phyloP scores from a whole-genome alignment of 2,888 invertebrate species.

The Pyrrhosoma nymphula region DNA sequence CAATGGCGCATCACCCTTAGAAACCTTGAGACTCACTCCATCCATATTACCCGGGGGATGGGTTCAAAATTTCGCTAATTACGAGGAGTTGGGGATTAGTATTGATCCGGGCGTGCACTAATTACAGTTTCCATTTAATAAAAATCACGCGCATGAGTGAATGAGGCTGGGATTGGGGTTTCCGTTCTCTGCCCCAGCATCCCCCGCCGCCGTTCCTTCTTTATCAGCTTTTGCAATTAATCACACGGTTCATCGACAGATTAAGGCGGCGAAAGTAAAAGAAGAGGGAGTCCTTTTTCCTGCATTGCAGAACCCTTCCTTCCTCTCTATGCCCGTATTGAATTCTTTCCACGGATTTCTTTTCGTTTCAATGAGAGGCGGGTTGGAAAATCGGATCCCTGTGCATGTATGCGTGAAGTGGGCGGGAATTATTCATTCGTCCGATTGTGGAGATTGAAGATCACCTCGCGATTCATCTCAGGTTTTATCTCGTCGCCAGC shows the following conservation, averaged over 20 bases:
- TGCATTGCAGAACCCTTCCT: neutral
- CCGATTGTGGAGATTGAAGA: neutral
- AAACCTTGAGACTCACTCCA: neutral
- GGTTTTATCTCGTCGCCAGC: neutral
- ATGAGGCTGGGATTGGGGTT: slow-evolving; percentile 20
- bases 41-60: neutral
- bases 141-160: slow-evolving; percentile 50
- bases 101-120: slow-evolving; percentile 30
- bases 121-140: slow-evolving; percentile 62
- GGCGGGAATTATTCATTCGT: neutral
- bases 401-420: slow-evolving; percentile 8
- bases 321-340: neutral
- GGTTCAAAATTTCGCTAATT: slow-evolving; percentile 57
- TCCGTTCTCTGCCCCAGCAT: neutral
- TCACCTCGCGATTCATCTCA: slow-evolving; percentile 1
- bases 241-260: slow-evolving; percentile 43
- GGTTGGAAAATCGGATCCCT: neutral
- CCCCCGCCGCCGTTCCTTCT: neutral
- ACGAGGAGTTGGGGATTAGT: slow-evolving; percentile 26
- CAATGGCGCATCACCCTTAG: neutral
- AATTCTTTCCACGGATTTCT: neutral
- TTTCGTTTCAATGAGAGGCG: neutral
- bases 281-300: neutral
- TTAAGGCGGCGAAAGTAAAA: neutral
- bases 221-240: slow-evolving; percentile 62